Percentiles rank a stretch among this genome's conserved stretches.
These are phyloP conservation scores for Anagrus nilaparvatae DNA, from an alignment of 1,140 invertebrate species.

Conservation along the genomic window DNA sequence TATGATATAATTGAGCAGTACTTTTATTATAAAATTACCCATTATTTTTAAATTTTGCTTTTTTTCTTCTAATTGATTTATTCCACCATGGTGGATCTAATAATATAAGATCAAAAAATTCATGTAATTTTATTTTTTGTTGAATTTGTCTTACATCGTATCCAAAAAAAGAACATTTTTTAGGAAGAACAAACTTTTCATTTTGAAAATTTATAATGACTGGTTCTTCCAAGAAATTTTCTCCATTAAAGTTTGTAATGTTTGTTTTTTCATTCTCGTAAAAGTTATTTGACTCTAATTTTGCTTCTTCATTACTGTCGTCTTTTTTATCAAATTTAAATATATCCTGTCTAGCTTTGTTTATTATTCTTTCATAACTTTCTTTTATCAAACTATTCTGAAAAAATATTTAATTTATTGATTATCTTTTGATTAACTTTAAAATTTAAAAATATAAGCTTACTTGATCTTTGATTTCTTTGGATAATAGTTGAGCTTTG, in stretches of 20 bases:
- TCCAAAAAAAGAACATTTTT: slow-evolving; percentile 39
- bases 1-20: no score
- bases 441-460: no score
- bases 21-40: slow-evolving; percentile 22
- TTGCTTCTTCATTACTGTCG: slow-evolving; percentile 34
- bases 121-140: slow-evolving; percentile 25
- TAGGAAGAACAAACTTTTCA: slow-evolving; percentile 38
- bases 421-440: no score
- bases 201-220: slow-evolving; percentile 25
- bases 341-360: slow-evolving; percentile 17
- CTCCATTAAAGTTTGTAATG: slow-evolving; percentile 27
- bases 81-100: slow-evolving; percentile 93
- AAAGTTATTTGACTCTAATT: slow-evolving; percentile 26
- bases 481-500: no score
- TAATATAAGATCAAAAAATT: slow-evolving; percentile 67
- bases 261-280: slow-evolving; percentile 22
- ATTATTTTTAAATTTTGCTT: slow-evolving; percentile 36
- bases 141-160: slow-evolving; percentile 37
- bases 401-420: slow-evolving; percentile 2
- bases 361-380: slow-evolving; percentile 20
- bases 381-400: slow-evolving; percentile 25
- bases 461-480: no score
- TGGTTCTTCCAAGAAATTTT: slow-evolving; percentile 24
- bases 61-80: slow-evolving; percentile 79
- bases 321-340: slow-evolving; percentile 17